Percentiles rank a stretch among this genome's conserved stretches.
Evolutionary conservation across 2,113 vertebrate genomes (phyloP).

Genomic region (Excalfactoria chinensis): DNA sequence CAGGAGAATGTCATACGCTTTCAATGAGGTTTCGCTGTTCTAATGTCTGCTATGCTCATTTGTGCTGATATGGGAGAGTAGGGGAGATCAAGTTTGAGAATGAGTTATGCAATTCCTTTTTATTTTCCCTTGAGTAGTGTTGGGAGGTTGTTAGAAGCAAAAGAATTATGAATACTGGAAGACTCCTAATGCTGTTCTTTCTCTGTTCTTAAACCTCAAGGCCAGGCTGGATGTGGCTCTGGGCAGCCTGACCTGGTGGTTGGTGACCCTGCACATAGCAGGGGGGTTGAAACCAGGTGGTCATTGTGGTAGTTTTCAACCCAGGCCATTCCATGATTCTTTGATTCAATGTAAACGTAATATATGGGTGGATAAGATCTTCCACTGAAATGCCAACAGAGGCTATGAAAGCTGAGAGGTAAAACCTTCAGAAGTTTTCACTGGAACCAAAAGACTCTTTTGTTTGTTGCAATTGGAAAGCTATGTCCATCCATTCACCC

Average conservation of each 20-base stretch:
- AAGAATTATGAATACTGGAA: background rate
- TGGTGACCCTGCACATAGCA: no score
- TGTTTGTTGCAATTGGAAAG: background rate
- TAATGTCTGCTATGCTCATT: background rate
- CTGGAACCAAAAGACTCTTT: background rate
- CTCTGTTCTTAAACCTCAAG: background rate
- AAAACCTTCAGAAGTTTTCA: background rate
- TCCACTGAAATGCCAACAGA: background rate
- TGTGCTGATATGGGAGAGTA: fast-evolving
- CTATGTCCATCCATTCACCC: background rate
- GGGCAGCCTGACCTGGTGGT: no score
- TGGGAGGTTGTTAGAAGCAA: background rate
- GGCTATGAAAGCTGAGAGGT: background rate
- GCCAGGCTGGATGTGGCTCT: no score
- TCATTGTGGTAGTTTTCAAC: no score
- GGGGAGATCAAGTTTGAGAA: background rate
- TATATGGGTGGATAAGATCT: background rate
- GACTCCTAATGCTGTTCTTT: background rate
- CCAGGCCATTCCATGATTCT: no score
- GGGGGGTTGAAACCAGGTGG: no score
- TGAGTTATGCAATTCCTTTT: background rate
- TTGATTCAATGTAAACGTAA: background rate
- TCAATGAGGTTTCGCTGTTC: fast-evolving
- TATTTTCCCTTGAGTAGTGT: background rate
- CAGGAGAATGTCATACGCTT: background rate